A percentile compares a stretch with the other conserved stretches of the same genome.
These are phyloP conservation scores for Tonatia bakeri DNA, from an alignment of 2,113 vertebrate species.

Conservation along the genomic window DNA sequence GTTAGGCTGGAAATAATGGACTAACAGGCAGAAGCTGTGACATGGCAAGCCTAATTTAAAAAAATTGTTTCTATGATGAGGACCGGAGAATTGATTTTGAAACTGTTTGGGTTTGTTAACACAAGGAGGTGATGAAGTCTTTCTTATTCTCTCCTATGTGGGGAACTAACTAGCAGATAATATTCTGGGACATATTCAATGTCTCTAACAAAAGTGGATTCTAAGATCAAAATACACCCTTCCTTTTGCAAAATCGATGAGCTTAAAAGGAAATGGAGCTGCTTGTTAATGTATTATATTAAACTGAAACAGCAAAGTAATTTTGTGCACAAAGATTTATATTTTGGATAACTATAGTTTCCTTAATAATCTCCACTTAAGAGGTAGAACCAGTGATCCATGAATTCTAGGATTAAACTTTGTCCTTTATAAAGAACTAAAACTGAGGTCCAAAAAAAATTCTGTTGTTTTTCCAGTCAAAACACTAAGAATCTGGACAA, in stretches of 20 bases:
- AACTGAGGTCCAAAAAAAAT: not conserved
- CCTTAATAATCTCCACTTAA: not conserved
- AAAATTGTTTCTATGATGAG: not conserved
- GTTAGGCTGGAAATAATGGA: conserved; percentile 67
- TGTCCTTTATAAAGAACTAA: not conserved
- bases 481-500: not conserved
- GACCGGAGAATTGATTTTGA: conserved; percentile 32
- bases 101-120: conserved; percentile 8
- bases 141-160: not conserved
- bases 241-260: not conserved
- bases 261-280: not conserved
- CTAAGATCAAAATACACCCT: not conserved
- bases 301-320: not conserved
- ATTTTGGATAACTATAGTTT: not conserved
- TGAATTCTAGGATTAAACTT: not conserved
- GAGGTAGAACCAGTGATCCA: not conserved
- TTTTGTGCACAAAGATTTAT: not conserved
- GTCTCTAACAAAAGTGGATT: not conserved
- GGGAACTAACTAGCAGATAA: not conserved
- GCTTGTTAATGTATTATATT: not conserved
- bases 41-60: conserved; percentile 45
- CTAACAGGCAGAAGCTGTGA: conserved; percentile 42
- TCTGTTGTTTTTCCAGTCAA: not conserved
- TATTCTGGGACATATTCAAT: not conserved
- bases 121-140: not conserved